Base-by-base conservation (phyloP, 2,888 invertebrate genomes). In the Tineola bisselliella region DNA sequence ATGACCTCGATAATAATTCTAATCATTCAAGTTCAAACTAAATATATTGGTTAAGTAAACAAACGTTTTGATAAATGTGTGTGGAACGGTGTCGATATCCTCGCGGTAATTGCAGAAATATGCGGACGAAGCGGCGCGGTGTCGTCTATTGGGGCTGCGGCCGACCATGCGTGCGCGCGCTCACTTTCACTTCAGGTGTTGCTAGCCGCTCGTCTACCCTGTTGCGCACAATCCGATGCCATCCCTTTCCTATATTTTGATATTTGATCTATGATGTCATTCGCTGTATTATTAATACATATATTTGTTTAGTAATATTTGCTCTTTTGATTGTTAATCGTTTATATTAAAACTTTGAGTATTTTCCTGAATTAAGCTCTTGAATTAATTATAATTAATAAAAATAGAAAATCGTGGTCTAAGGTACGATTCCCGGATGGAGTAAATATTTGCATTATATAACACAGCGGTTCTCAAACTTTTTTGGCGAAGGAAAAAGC, bases 51-150 rank as follows among this genome's bases (percentile, higher is more conserved):
- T 44, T 25, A 15, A 44, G 44, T 15, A 44, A 44, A 44, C 15
- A 44, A 44, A 25, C 25, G 25, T 25, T 25, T 25, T 25, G 25
- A 25, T 18, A 48, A 30, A 11, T 31, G 44, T 59, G 48, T 10
- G 75, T 73, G 75, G 77, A 77, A 77, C 77, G 72, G 70, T 74
- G 73, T 76, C 77, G 81, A 84, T 82, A 84, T 86, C 84, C 84
- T 86, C 70, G 84, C 81, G 81, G 79, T 84, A 84, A 84, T 86
- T 84, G 82, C 73, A 73, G 79, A 77, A 83, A 83, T 84, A 86
- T 84, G 84, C 83, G 84, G 84, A 86, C 81, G 77, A 60, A 25
- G 73, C 74, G 75, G 76, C 79, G 81, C 81, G 82, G 81, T 84
- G 83, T 48, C n/a, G n/a, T n/a, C n/a, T 48, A 17, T 13, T 13